Conservation (phyloP, 2,797 vertebrate species). For the Labroides dimidiatus region DNA sequence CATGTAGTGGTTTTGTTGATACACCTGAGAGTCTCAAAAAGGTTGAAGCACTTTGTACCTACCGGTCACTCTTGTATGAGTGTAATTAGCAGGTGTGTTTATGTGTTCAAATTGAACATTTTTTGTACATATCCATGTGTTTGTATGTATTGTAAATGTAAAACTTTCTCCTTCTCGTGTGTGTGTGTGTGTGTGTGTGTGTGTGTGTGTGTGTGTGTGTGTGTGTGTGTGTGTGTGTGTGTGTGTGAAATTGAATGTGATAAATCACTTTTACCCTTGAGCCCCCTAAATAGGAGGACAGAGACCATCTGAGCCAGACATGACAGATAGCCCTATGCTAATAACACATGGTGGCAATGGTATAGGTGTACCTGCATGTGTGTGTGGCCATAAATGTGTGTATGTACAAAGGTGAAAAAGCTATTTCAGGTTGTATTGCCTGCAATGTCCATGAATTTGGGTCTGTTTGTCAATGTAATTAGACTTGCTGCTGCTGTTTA, state of each 20-base stretch:
- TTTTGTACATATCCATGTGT: background rate
- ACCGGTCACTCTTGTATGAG: constrained; percentile 14
- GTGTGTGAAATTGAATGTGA: constrained; percentile 15
- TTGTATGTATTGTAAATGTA: background rate
- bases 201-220: constrained; percentile 16
- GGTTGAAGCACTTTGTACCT: constrained; percentile 49
- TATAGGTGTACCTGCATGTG: constrained; percentile 14
- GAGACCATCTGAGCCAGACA: constrained; percentile 56
- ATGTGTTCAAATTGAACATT: background rate
- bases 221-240: constrained; percentile 2
- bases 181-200: constrained; percentile 1
- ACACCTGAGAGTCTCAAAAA: constrained; percentile 47
- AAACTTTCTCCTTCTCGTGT: constrained; percentile 2
- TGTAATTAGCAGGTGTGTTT: constrained; percentile 3
- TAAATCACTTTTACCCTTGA: constrained; percentile 33
- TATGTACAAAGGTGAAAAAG: background rate
- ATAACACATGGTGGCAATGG: constrained; percentile 37
- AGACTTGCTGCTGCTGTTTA: constrained; percentile 1
- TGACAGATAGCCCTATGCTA: constrained; percentile 64
- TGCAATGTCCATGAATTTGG: background rate
- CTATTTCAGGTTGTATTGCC: constrained; percentile 14
- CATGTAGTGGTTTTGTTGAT: constrained; percentile 53
- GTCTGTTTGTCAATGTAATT: constrained; percentile 30
- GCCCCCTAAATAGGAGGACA: constrained; percentile 40
- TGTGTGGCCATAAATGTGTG: background rate